A percentile compares a stretch with the other conserved stretches of the same genome.
These are phyloP conservation scores for Nasonia longicornis DNA, from an alignment of 1,140 invertebrate species.

Conservation along the genomic window DNA sequence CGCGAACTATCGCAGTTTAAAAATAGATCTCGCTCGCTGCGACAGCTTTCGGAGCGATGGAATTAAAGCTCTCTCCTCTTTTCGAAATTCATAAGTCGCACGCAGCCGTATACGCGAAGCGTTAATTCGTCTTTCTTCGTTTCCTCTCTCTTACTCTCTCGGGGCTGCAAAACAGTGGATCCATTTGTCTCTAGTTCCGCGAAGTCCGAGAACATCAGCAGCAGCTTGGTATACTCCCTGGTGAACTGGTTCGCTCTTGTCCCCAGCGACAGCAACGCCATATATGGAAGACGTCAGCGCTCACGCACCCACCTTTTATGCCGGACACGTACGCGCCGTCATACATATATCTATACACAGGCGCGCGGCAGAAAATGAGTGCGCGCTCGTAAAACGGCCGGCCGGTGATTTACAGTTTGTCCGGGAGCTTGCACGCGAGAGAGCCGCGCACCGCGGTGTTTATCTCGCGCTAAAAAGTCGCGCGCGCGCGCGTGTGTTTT, in stretches of 20 bases:
- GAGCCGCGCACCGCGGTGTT: neutral
- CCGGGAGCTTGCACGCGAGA: neutral
- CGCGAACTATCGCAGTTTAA: neutral
- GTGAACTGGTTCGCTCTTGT: neutral
- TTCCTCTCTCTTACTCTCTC: neutral
- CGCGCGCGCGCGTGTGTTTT: neutral
- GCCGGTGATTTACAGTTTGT: conserved; percentile 41
- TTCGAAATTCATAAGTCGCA: neutral
- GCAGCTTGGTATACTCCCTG: neutral
- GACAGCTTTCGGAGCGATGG: neutral
- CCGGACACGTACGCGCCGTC: neutral
- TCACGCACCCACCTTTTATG: neutral
- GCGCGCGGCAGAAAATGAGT: neutral
- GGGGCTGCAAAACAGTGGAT: neutral
- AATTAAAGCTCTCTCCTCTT: neutral
- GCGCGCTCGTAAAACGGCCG: conserved; percentile 35
- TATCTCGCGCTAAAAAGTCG: neutral
- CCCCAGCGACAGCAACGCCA: neutral
- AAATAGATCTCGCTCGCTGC: neutral
- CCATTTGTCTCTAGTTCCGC: neutral
- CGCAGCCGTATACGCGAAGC: neutral
- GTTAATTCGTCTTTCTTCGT: conserved; percentile 10
- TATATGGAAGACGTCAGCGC: conserved; percentile 11
- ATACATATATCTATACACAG: neutral
- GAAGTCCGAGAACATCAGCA: neutral